Percentiles rank a stretch among this genome's conserved stretches.
Conservation (phyloP, 1,140 invertebrate species). For the Aphelenchoides fujianensis region DNA sequence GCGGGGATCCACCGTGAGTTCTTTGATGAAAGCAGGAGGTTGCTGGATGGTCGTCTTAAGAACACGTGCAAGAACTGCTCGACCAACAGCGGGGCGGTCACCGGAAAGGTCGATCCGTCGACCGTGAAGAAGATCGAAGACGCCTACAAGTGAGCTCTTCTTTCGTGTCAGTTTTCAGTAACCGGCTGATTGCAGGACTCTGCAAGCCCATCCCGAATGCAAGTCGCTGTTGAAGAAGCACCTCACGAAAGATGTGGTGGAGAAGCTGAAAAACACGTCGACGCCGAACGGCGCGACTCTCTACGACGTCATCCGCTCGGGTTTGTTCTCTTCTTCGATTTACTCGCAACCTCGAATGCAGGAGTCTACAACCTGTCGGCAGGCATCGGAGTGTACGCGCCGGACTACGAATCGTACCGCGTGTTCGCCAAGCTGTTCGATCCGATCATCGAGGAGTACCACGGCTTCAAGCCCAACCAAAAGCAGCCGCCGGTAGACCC, state of each 20-base stretch:
- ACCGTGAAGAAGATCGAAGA: slow-evolving; percentile 73
- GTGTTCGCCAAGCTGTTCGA: slow-evolving; percentile 86
- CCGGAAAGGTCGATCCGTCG: slow-evolving; percentile 35
- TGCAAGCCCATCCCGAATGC: slow-evolving; percentile 34
- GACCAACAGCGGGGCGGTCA: no score
- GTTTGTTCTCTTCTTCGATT: slow-evolving; percentile 28
- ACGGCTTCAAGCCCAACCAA: no score
- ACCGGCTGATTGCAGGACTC: slow-evolving; percentile 65
- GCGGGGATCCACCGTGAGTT: no score
- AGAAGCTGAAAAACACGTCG: slow-evolving; percentile 35
- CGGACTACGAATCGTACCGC: slow-evolving; percentile 86
- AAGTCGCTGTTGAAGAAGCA: slow-evolving; percentile 30
- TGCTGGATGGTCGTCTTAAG: no score
- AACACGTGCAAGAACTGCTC: no score
- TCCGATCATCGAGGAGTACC: slow-evolving; percentile 94
- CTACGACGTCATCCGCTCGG: slow-evolving; percentile 51
- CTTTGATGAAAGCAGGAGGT: no score
- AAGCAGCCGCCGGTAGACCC: no score
- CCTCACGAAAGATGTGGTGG: slow-evolving; percentile 45
- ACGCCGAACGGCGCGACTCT: slow-evolving; percentile 52
- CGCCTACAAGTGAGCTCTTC: slow-evolving; percentile 17
- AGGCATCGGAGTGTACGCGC: slow-evolving; percentile 89
- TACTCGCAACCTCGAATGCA: slow-evolving; percentile 1
- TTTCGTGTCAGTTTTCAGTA: background rate
- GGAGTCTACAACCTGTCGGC: slow-evolving; percentile 74